A percentile compares a stretch with the other conserved stretches of the same genome.
Conservation (phyloP, 2,113 vertebrate species). For the Psittacus erithacus region DNA sequence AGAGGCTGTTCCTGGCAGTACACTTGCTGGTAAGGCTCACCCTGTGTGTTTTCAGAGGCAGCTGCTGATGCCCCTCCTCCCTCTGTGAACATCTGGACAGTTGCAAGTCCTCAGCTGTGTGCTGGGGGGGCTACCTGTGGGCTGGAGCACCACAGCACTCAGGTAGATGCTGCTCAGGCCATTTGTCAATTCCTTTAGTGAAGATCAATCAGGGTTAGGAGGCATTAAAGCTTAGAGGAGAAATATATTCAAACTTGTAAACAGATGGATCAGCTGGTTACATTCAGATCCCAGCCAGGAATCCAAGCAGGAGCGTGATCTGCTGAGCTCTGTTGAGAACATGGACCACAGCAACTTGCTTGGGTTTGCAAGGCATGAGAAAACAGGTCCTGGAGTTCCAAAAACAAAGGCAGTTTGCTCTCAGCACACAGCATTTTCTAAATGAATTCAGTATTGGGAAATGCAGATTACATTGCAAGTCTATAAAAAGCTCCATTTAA, state of each 20-base stretch:
- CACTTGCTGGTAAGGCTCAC: background rate
- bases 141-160: background rate
- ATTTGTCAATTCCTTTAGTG: background rate
- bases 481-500: slow-evolving; percentile 6
- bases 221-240: background rate
- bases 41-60: background rate
- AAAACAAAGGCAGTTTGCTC: background rate
- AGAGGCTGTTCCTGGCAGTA: background rate
- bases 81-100: slow-evolving; percentile 5
- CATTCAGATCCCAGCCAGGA: background rate
- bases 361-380: background rate
- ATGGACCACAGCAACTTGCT: background rate
- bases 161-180: background rate
- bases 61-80: background rate
- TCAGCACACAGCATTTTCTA: background rate
- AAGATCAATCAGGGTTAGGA: rapidly evolving
- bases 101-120: background rate
- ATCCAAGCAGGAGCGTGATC: background rate
- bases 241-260: rapidly evolving
- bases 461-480: background rate
- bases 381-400: background rate
- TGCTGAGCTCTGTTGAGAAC: background rate
- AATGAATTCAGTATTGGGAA: background rate
- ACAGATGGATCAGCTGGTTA: background rate
- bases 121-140: background rate